Evolutionary conservation across 2,888 invertebrate species (phyloP).

Genomic region (Hydraecia micacea): DNA sequence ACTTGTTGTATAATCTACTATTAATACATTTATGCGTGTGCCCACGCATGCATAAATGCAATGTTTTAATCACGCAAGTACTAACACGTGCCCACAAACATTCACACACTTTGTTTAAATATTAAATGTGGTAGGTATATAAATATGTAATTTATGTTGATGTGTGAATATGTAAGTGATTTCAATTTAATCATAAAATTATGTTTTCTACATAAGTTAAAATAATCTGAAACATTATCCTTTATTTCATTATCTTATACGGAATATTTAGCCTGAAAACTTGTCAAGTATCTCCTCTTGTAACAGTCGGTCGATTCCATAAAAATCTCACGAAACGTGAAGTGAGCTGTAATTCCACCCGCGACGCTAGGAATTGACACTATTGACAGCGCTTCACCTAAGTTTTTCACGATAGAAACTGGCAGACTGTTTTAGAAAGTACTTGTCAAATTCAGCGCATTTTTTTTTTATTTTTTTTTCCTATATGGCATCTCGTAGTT

Average conservation of each 20-base stretch:
- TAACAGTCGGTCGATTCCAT: not conserved
- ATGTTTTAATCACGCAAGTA: slow-evolving; percentile 61
- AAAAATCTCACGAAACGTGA: not conserved
- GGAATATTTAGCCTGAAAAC: not conserved
- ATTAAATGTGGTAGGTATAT: slow-evolving; percentile 19
- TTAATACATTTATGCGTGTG: slow-evolving; percentile 38
- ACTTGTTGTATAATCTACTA: too few relatives aligned
- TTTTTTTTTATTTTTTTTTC: too few relatives aligned
- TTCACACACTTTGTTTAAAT: slow-evolving; percentile 26
- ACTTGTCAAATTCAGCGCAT: slow-evolving; percentile 8
- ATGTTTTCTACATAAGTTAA: not conserved
- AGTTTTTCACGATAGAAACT: not conserved
- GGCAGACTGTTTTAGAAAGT: not conserved
- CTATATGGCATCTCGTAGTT: too few relatives aligned
- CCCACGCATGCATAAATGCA: slow-evolving; percentile 26
- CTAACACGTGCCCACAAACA: slow-evolving; percentile 17
- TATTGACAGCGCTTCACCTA: not conserved
- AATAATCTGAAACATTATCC: not conserved
- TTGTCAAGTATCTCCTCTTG: not conserved
- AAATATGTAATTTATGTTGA: not conserved
- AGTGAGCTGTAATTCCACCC: not conserved
- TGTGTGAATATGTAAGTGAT: not conserved
- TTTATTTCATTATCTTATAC: not conserved
- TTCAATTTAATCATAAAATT: not conserved
- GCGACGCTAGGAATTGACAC: not conserved